phyloP scores from a whole-genome alignment of 2,113 vertebrate genomes.

The Alouatta palliata region DNA sequence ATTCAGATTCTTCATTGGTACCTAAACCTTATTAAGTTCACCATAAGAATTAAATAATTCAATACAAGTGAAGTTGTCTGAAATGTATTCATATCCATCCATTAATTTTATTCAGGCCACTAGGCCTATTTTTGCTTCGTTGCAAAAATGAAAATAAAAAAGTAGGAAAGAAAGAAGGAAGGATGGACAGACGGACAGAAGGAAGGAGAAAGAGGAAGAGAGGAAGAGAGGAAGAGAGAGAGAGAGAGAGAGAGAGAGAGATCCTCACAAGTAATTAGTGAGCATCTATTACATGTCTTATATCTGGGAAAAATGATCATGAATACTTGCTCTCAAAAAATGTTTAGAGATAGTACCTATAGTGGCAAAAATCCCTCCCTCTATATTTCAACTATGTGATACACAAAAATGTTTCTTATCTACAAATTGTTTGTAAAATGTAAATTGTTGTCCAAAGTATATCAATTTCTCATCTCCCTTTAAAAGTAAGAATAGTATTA shows the following conservation, averaged over 20 bases:
- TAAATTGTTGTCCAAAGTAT: neutral
- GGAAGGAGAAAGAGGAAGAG: too few species aligned
- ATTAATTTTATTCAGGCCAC: neutral
- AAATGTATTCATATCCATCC: neutral
- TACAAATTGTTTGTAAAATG: neutral
- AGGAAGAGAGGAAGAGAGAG: neutral
- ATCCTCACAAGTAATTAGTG: neutral
- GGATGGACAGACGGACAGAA: fast-evolving
- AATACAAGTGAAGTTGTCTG: neutral
- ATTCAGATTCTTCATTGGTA: neutral
- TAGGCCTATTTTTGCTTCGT: neutral
- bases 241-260: neutral
- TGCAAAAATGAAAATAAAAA: neutral
- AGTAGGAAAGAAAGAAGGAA: neutral
- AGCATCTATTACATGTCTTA: neutral
- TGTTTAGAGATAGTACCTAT: neutral
- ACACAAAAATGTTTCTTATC: neutral
- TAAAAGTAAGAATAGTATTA: neutral
- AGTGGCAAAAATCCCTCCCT: neutral
- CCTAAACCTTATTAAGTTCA: neutral
- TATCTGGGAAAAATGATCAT: neutral
- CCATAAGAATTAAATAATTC: neutral
- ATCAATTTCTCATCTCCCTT: neutral
- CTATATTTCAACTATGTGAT: neutral
- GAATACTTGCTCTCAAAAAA: neutral